phyloP scores from a whole-genome alignment of 2,113 vertebrate genomes.

The Dasyprocta punctata region DNA sequence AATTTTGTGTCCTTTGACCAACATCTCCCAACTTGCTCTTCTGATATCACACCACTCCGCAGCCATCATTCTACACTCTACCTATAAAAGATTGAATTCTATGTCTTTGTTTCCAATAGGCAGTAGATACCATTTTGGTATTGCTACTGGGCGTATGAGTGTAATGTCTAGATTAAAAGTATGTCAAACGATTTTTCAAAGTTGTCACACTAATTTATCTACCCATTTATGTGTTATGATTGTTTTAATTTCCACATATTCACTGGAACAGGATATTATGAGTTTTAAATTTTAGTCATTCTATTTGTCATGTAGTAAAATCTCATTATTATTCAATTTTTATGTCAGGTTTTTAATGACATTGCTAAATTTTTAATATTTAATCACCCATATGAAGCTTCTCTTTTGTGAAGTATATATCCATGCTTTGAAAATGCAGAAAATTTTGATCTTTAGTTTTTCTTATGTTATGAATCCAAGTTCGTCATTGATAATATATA shows the following conservation, averaged over 20 bases:
- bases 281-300: background rate
- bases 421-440: background rate
- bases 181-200: background rate
- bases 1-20: background rate
- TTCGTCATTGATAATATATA: background rate
- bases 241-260: background rate
- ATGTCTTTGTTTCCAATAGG: background rate
- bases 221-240: background rate
- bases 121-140: background rate
- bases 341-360: background rate
- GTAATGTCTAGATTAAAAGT: background rate
- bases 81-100: background rate
- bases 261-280: background rate
- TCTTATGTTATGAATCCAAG: background rate
- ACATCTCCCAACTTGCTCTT: background rate
- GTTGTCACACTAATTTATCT: background rate
- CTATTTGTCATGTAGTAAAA: background rate
- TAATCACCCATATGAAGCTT: background rate
- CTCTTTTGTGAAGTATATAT: background rate
- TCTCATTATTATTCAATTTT: background rate
- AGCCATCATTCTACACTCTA: background rate
- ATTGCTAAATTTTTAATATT: background rate
- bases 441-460: background rate
- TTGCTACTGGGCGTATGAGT: background rate
- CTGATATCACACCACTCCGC: no score